phyloP scores from a whole-genome alignment of 2,113 vertebrate genomes.

The Oreotrochilus melanogaster region DNA sequence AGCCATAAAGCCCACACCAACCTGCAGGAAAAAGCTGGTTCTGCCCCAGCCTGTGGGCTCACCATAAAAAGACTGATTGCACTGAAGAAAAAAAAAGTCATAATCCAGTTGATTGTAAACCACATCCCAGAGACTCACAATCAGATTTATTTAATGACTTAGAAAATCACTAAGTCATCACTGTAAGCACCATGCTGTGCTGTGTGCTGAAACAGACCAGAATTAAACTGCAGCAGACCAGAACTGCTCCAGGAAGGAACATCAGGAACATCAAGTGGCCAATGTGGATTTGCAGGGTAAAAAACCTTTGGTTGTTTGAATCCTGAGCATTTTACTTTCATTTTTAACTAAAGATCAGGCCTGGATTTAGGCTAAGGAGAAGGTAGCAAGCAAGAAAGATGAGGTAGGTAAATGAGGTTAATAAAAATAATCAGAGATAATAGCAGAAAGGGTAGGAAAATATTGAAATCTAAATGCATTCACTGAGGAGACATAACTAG shows the following conservation, averaged over 20 bases:
- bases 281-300: background rate
- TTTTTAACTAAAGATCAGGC: background rate
- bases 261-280: background rate
- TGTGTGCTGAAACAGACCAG: background rate
- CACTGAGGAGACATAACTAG: background rate
- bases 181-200: background rate
- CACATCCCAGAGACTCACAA: background rate
- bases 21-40: background rate
- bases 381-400: background rate
- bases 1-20: background rate
- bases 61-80: background rate
- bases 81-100: background rate
- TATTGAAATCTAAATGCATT: background rate
- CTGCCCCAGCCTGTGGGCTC: background rate
- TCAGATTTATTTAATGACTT: conserved; percentile 19
- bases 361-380: background rate
- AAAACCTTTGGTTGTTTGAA: background rate
- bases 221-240: background rate
- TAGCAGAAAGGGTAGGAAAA: background rate
- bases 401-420: background rate
- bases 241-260: background rate
- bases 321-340: background rate
- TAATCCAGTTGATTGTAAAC: background rate
- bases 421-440: background rate
- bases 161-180: conserved; percentile 10